These are phyloP conservation scores for Drosophila asahinai DNA, from an alignment of 1,140 invertebrate genomes.

Conservation along the genomic window DNA sequence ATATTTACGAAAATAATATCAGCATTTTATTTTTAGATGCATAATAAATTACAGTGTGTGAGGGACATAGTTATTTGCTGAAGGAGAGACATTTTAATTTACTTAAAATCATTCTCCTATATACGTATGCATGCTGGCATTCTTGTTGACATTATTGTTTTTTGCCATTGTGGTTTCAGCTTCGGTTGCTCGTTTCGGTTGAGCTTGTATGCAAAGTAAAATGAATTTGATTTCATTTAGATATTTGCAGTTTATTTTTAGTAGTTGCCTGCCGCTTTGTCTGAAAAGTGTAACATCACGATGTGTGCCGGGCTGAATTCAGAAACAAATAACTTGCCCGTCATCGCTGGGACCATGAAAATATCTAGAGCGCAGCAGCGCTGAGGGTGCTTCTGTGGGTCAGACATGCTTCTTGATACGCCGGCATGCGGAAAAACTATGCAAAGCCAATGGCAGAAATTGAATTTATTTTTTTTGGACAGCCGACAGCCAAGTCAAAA, in stretches of 20 bases:
- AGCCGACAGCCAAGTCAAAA: neutral
- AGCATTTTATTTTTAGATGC: conserved; percentile 8
- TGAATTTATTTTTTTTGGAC: conserved; percentile 7
- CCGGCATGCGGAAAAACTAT: conserved; percentile 35
- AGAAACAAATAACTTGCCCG: conserved; percentile 57
- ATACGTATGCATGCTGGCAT: neutral
- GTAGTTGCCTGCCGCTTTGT: conserved; percentile 34
- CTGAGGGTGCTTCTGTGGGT: conserved; percentile 14
- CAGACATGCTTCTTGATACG: conserved; percentile 29
- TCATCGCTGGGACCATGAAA: conserved; percentile 47
- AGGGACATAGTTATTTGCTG: conserved; percentile 8
- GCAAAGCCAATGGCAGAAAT: conserved; percentile 4
- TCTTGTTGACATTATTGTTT: conserved; percentile 22
- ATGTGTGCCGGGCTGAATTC: conserved; percentile 29
- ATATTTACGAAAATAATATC: conserved; percentile 3
- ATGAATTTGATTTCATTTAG: conserved; percentile 56
- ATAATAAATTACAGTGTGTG: conserved; percentile 7
- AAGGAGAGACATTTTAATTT: conserved; percentile 40
- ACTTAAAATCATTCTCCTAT: conserved; percentile 26
- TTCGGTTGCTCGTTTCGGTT: conserved; percentile 12
- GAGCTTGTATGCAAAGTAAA: conserved; percentile 17
- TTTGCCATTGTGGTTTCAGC: conserved; percentile 20
- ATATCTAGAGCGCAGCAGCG: conserved; percentile 33
- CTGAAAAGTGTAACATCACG: conserved; percentile 55
- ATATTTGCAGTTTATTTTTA: conserved; percentile 63